Evolutionary conservation across 2,797 vertebrate species (phyloP), one percentile per base, ranked within the genome.

Genomic region (Pangasius krempfi): DNA sequence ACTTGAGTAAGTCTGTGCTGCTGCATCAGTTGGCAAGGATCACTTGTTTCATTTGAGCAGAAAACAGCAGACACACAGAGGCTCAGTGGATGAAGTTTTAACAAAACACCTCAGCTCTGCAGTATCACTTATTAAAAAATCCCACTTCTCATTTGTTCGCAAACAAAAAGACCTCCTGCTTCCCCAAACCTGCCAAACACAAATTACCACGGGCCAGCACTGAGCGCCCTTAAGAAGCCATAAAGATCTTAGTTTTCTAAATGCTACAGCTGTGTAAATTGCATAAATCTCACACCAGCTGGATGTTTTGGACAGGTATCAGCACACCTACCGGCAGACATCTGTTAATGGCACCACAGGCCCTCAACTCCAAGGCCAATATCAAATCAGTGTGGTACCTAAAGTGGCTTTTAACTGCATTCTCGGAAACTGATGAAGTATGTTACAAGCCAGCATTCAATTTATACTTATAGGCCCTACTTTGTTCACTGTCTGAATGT

Each of bases 11-110:
- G 80, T 60, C 54, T 84, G 88, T 40, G 62, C 66, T 58, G 80
- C 82, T 87, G 80, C 80, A 87, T 89, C 88, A 79, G 47, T 89
- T 89, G 87, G 87, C 72, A 78, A 54, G 56, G 9, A 10, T 50
- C 44, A 16, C 40, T 64, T 84, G 58, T 83, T 76, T 76, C 79
- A 37, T 86, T 58, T 30, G 79, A 84, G 60, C 33, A 56, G 80
- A 84, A 73, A 89, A 87, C 56, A 58, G 66, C 37, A 86, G 79
- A 75, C 78, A 16, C 22, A 79, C 76, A 81, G 54, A 75, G 54
- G 58, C 79, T 18, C 9, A 0, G 37, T 58, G 37, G 72, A 86
- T 50, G 22, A 33, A 30, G 18, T 52, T 68, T 76, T 40, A 87
- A 89, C 80, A 78, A 87, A 78, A 70, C 50, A 73, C 40, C 47